phyloP scores from a whole-genome alignment of 2,888 invertebrate species.

The Fragum fragum region DNA sequence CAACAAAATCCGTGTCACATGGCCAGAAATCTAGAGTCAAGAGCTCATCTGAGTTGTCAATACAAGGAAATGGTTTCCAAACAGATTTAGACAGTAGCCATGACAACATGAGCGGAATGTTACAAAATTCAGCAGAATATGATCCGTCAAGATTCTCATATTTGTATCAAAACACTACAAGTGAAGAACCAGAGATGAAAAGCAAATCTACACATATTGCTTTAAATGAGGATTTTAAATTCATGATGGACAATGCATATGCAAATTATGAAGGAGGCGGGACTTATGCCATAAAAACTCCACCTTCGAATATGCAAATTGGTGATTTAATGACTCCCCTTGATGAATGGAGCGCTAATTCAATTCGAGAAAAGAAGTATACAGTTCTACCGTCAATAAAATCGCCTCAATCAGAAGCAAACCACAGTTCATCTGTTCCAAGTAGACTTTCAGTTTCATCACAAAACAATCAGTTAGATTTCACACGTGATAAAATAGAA shows the following conservation, averaged over 20 bases:
- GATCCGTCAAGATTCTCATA: background rate
- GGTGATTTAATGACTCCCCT: conserved; percentile 71
- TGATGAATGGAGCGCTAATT: conserved; percentile 60
- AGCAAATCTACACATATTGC: conserved; percentile 54
- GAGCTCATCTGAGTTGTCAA: background rate
- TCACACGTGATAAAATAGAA: conserved; percentile 73
- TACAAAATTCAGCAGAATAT: background rate
- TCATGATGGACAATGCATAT: conserved; percentile 60
- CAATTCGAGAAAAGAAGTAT: conserved; percentile 74
- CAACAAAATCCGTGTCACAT: conserved; percentile 8
- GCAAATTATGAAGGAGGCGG: conserved; percentile 42
- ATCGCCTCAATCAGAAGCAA: conserved; percentile 35
- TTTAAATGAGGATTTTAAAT: conserved; percentile 51
- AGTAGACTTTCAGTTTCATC: conserved; percentile 35
- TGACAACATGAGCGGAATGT: background rate
- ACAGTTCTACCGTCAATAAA: conserved; percentile 76
- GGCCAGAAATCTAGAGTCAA: background rate
- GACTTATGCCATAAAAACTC: conserved; percentile 46
- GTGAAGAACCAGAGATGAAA: conserved; percentile 31
- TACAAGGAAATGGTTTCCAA: background rate
- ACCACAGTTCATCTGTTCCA: background rate
- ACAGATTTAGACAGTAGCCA: conserved; percentile 2
- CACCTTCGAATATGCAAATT: conserved; percentile 62
- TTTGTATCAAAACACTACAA: conserved; percentile 6
- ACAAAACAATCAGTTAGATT: conserved; percentile 75